Conservation (phyloP, 2,797 vertebrate genomes). For the Austrolebias charrua region DNA sequence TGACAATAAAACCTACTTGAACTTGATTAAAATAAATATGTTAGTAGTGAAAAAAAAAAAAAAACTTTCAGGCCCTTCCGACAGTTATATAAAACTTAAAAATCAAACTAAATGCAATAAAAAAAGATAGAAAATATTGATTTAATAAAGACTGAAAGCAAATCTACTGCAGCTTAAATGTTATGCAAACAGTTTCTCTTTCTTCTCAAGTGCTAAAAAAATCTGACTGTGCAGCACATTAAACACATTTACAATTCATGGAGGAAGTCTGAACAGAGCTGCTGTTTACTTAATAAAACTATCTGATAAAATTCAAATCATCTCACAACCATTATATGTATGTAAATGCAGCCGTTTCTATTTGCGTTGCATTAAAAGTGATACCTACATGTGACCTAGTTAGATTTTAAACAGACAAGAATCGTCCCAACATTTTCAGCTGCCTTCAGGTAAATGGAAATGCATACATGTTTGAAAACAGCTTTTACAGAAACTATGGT, state of each 20-base stretch:
- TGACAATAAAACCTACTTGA: too few species aligned
- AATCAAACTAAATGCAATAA: neutral
- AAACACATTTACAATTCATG: neutral
- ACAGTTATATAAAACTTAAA: neutral
- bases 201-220: neutral
- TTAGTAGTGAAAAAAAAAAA: neutral
- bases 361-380: neutral
- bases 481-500: slow-evolving; percentile 20
- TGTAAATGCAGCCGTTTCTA: neutral
- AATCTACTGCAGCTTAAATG: neutral
- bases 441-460: slow-evolving; percentile 7
- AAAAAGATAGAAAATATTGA: neutral
- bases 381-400: neutral
- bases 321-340: neutral
- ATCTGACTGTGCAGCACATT: neutral
- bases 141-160: neutral
- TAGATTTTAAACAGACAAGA: neutral
- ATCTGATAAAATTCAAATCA: neutral
- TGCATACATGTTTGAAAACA: slow-evolving; percentile 3
- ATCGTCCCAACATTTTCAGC: neutral
- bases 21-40: too few species aligned
- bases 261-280: neutral
- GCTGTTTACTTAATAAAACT: neutral
- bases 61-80: neutral
- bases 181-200: neutral